phyloP scores from a whole-genome alignment of 2,113 vertebrate genomes.

The Atlantisia rogersi region DNA sequence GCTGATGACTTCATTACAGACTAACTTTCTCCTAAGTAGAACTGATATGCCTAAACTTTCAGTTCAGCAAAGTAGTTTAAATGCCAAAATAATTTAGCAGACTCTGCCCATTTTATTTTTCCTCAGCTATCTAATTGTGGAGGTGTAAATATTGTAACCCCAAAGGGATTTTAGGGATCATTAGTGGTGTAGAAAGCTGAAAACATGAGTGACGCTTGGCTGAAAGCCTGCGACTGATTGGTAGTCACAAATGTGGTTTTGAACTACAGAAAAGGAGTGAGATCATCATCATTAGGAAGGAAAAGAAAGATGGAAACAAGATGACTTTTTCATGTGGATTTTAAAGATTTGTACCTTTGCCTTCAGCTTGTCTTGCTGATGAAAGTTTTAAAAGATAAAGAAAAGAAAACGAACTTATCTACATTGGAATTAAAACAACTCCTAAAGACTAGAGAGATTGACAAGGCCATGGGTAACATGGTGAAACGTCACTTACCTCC shows the following conservation, averaged over 20 bases:
- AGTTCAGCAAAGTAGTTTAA: not conserved
- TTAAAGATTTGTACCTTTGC: not conserved
- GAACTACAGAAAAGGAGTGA: slow-evolving; percentile 58
- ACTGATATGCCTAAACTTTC: not conserved
- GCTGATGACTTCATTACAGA: not conserved
- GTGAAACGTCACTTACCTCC: slow-evolving; percentile 14
- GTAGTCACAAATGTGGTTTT: slow-evolving; percentile 54
- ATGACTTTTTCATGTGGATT: slow-evolving; percentile 30
- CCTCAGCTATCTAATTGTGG: not conserved
- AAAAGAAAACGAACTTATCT: slow-evolving; percentile 1
- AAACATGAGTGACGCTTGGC: slow-evolving; percentile 30
- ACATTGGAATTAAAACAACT: not conserved
- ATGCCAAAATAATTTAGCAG: slow-evolving; percentile 15
- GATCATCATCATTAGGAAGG: slow-evolving; percentile 50
- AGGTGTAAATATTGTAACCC: slow-evolving; percentile 18
- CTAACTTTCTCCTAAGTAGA: not conserved
- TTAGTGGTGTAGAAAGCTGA: not conserved
- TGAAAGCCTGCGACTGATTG: slow-evolving; percentile 25
- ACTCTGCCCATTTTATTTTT: slow-evolving; percentile 9
- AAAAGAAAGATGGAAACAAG: slow-evolving; percentile 60
- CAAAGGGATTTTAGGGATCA: slow-evolving; percentile 1
- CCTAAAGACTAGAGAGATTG: not conserved
- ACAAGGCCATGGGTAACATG: not conserved
- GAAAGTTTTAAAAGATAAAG: not conserved
- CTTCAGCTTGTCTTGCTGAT: not conserved